These are phyloP conservation scores for Channa argus DNA, from an alignment of 2,113 vertebrate species.

Conservation along the genomic window DNA sequence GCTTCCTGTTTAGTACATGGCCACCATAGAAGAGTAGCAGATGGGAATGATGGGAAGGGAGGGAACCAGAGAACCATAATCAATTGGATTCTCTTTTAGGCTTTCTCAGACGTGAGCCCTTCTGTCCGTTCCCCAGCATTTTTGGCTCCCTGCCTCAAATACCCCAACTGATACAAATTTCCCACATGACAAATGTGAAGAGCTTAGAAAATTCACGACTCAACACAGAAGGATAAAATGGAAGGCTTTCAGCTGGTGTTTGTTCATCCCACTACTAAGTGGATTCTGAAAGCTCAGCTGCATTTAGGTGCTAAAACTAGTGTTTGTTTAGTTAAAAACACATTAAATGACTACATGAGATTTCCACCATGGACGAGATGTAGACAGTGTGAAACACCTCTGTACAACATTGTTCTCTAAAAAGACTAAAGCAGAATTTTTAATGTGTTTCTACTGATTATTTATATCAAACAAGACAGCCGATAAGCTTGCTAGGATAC, in stretches of 20 bases:
- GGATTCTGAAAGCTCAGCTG: neutral
- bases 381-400: too few relatives aligned
- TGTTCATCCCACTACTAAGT: neutral
- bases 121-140: conserved; percentile 20
- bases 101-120: conserved; percentile 23
- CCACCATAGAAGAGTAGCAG: conserved; percentile 18
- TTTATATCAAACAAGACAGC: too few relatives aligned
- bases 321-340: too few relatives aligned
- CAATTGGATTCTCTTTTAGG: conserved; percentile 40
- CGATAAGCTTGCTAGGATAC: too few relatives aligned
- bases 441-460: too few relatives aligned
- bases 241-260: neutral
- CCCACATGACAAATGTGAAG: conserved; percentile 31
- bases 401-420: too few relatives aligned
- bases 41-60: conserved; percentile 21
- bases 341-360: too few relatives aligned
- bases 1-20: conserved; percentile 62
- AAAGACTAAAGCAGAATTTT: too few relatives aligned
- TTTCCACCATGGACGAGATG: too few relatives aligned
- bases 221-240: neutral
- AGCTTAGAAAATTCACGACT: neutral
- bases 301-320: neutral
- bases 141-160: conserved; percentile 36
- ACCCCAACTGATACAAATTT: conserved; percentile 53
- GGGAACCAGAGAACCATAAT: conserved; percentile 28